These are phyloP conservation scores for Abrostola triplasia DNA, from an alignment of 2,888 invertebrate genomes.

Conservation along the genomic window DNA sequence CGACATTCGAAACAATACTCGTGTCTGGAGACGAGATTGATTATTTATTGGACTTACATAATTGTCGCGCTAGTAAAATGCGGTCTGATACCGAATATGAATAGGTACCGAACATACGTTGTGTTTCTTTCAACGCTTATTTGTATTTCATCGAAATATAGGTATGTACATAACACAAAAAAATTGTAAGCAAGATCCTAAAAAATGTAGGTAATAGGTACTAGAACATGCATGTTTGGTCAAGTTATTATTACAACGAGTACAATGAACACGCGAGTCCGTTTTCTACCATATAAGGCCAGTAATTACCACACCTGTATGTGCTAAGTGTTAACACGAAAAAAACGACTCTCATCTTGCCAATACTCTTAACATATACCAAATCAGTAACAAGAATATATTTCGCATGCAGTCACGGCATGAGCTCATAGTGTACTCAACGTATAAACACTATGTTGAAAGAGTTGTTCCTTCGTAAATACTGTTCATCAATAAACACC, in stretches of 20 bases:
- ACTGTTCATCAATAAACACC: neutral
- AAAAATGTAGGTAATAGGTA: neutral
- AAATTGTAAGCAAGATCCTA: too few species aligned
- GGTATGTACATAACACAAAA: too few species aligned
- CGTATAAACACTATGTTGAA: constrained; percentile 8
- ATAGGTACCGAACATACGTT: neutral
- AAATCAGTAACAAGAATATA: neutral
- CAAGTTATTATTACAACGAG: neutral
- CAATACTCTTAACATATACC: neutral
- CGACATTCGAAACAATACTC: constrained; percentile 15
- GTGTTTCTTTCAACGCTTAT: neutral
- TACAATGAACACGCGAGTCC: neutral
- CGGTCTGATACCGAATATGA: constrained; percentile 36
- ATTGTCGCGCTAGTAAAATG: constrained; percentile 39
- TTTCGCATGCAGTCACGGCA: neutral
- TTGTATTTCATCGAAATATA: too few species aligned
- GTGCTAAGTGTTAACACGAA: neutral
- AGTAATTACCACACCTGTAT: neutral
- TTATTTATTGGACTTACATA: constrained; percentile 41
- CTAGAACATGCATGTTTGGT: neutral
- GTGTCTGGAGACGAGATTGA: constrained; percentile 40
- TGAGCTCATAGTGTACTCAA: neutral
- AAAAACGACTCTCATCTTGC: constrained; percentile 2
- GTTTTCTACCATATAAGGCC: neutral
- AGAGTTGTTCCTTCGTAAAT: neutral